Evolutionary conservation across 2,888 invertebrate genomes (phyloP).

Genomic region (Chrysolina oricalcia): DNA sequence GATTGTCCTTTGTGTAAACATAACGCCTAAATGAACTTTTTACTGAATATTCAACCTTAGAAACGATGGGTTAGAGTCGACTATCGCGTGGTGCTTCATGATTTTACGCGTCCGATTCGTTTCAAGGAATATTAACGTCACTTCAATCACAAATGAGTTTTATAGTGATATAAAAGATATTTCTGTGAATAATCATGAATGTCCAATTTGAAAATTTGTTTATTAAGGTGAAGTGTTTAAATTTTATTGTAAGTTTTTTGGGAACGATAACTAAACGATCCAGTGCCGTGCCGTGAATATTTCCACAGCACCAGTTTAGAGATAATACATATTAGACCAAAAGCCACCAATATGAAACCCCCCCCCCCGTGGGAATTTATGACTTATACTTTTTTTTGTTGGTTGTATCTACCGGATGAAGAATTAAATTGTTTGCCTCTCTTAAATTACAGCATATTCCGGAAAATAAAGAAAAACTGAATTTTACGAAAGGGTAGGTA

Average conservation of each 20-base stretch:
- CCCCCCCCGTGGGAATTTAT: no score
- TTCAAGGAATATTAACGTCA: constrained; percentile 39
- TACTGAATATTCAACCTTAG: constrained; percentile 15
- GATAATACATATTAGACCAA: no score
- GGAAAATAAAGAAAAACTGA: no score
- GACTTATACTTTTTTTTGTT: no score
- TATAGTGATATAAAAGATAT: constrained; percentile 44
- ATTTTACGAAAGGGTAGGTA: no score
- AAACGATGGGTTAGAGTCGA: not conserved
- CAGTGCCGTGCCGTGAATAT: not conserved
- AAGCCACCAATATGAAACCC: no score
- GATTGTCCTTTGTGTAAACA: constrained; percentile 48
- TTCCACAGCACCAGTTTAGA: not conserved
- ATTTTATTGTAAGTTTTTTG: constrained; percentile 6
- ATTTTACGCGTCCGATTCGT: constrained; percentile 12
- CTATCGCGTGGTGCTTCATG: not conserved
- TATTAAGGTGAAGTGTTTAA: constrained; percentile 17
- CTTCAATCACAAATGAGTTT: constrained; percentile 43
- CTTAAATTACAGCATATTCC: no score
- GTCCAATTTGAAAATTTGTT: constrained; percentile 33
- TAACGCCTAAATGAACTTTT: constrained; percentile 10
- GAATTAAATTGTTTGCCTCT: no score
- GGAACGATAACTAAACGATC: not conserved
- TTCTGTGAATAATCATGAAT: constrained; percentile 33
- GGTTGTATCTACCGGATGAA: no score